A percentile compares a stretch with the other conserved stretches of the same genome.
Evolutionary conservation across 2,113 vertebrate genomes (phyloP).

Genomic region (Cynopterus brachyotis): DNA sequence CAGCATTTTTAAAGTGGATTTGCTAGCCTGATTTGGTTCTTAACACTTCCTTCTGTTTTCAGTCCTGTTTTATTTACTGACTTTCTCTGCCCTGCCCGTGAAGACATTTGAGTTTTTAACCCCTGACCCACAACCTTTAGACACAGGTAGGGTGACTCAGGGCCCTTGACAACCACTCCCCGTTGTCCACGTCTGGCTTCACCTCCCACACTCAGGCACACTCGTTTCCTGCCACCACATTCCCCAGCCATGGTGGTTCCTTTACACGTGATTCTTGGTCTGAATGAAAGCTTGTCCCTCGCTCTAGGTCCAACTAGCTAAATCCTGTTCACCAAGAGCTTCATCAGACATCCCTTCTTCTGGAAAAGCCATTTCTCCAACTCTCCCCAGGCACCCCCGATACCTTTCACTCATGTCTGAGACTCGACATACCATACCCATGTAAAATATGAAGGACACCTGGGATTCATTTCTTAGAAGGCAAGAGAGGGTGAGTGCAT

Average conservation of each 20-base stretch:
- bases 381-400: too few relatives aligned
- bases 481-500: not conserved
- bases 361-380: not conserved
- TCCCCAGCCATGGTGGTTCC: not conserved
- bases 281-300: not conserved
- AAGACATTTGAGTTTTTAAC: not conserved
- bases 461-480: not conserved
- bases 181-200: not conserved
- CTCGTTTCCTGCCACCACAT: not conserved
- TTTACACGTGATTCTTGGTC: not conserved
- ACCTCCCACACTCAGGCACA: not conserved
- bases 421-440: not conserved
- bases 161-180: not conserved
- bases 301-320: not conserved
- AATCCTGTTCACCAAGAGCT: not conserved
- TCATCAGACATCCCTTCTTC: not conserved
- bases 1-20: not conserved
- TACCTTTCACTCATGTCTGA: not conserved
- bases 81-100: not conserved
- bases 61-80: not conserved
- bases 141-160: not conserved
- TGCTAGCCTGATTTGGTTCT: not conserved
- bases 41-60: not conserved
- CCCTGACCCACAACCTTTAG: not conserved
- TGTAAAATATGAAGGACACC: not conserved